Evolutionary conservation across 2,113 vertebrate genomes (phyloP).

Genomic region (Lophura nycthemera): DNA sequence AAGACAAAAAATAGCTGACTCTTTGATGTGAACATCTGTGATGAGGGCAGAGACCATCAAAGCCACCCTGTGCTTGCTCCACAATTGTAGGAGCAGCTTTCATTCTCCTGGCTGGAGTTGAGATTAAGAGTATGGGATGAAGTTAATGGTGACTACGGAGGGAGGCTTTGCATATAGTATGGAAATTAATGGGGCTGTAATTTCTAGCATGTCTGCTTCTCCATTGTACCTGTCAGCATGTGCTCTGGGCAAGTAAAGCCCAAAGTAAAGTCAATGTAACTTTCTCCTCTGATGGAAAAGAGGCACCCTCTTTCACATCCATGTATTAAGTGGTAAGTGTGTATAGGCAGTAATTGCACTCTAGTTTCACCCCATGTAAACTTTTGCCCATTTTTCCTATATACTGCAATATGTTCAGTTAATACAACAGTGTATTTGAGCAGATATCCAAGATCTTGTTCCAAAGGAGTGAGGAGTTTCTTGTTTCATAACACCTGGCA

Average conservation of each 20-base stretch:
- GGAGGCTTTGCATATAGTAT: not conserved
- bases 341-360: not conserved
- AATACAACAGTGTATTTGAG: not conserved
- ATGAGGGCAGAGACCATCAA: not conserved
- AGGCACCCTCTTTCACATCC: not conserved
- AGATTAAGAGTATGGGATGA: not conserved
- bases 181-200: not conserved
- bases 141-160: not conserved
- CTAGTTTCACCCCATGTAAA: not conserved
- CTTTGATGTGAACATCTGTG: not conserved
- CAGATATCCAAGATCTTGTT: slow-evolving; percentile 27
- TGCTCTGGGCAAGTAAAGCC: not conserved
- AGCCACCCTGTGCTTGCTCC: not conserved
- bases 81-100: not conserved
- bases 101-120: fast-evolving
- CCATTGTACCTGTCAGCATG: not conserved
- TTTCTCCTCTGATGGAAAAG: not conserved
- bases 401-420: not conserved
- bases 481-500: slow-evolving; percentile 48
- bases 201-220: not conserved
- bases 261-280: not conserved
- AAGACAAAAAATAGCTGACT: not conserved
- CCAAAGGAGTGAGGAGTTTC: slow-evolving; percentile 14
- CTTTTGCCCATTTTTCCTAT: not conserved
- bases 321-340: not conserved